A percentile compares a stretch with the other conserved stretches of the same genome.
phyloP scores from a whole-genome alignment of 1,140 invertebrate genomes.

The Drosophila ogumai region DNA sequence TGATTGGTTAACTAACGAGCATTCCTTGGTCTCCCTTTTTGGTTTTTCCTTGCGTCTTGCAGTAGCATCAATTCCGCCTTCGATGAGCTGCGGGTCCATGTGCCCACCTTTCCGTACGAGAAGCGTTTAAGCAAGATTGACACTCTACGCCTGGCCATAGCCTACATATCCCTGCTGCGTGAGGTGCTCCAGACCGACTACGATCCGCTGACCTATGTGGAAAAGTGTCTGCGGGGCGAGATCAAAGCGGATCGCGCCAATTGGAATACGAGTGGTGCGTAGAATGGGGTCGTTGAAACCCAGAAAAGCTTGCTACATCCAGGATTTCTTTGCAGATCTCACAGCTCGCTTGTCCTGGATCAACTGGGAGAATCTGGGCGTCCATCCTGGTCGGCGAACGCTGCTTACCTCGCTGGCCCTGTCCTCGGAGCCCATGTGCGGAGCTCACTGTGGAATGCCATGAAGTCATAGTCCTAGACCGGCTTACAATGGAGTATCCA shows the following conservation, averaged over 20 bases:
- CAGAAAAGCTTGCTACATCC: background rate
- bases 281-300: no score
- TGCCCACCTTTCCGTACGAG: conserved; percentile 99
- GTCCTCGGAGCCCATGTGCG: conserved; percentile 90
- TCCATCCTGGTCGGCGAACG: conserved; percentile 93
- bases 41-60: conserved; percentile 85
- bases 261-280: conserved; percentile 98
- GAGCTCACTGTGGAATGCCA: conserved; percentile 73
- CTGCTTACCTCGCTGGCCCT: conserved; percentile 92
- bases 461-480: conserved; percentile 20
- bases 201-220: conserved; percentile 96
- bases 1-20: conserved; percentile 47
- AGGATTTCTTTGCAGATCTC: conserved; percentile 90
- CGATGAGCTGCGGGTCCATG: conserved; percentile 96
- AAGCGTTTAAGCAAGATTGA: conserved; percentile 99
- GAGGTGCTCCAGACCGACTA: conserved; percentile 96
- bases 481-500: background rate
- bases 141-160: conserved; percentile 96
- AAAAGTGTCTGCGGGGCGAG: conserved; percentile 95
- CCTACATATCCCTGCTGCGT: conserved; percentile 97
- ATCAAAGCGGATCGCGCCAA: conserved; percentile 93
- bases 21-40: conserved; percentile 14
- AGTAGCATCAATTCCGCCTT: conserved; percentile 99
- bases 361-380: conserved; percentile 99
- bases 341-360: conserved; percentile 99